Evolutionary conservation across 1,140 invertebrate species (phyloP).

Genomic region (Atopsyche davidsoni): DNA sequence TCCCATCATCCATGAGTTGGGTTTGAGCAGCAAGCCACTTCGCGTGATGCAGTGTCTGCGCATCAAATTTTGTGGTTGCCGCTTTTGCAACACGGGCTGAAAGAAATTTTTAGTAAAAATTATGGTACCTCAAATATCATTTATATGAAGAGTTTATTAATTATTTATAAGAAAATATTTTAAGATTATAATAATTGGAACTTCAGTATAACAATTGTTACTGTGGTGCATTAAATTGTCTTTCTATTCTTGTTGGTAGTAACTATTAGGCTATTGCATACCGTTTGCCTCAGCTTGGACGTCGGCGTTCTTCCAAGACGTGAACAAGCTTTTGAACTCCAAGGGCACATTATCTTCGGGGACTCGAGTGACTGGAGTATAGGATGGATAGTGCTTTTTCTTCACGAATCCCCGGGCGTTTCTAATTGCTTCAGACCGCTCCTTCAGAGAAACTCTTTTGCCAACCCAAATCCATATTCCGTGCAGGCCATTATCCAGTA

Average conservation of each 20-base stretch:
- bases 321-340: conserved; percentile 81
- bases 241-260: conserved; percentile 37
- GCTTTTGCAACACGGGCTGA: conserved; percentile 46
- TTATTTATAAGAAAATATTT: no score
- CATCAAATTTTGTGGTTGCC: conserved; percentile 63
- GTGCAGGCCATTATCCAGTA: conserved; percentile 78
- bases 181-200: no score
- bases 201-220: no score
- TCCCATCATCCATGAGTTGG: conserved; percentile 85
- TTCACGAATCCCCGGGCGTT: conserved; percentile 85
- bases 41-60: conserved; percentile 57
- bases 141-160: no score
- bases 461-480: conserved; percentile 95
- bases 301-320: conserved; percentile 60
- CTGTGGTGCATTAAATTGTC: no score
- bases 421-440: conserved; percentile 71
- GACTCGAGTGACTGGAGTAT: conserved; percentile 71
- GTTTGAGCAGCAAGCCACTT: conserved; percentile 56
- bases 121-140: no score
- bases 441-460: conserved; percentile 59
- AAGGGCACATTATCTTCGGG: conserved; percentile 76
- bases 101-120: conserved; percentile 1
- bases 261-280: conserved; percentile 2
- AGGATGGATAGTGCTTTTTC: conserved; percentile 74
- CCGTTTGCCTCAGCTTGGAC: conserved; percentile 36